Evolutionary conservation across 1,140 invertebrate genomes (phyloP).

Genomic region (Zaprionus ghesquierei): DNA sequence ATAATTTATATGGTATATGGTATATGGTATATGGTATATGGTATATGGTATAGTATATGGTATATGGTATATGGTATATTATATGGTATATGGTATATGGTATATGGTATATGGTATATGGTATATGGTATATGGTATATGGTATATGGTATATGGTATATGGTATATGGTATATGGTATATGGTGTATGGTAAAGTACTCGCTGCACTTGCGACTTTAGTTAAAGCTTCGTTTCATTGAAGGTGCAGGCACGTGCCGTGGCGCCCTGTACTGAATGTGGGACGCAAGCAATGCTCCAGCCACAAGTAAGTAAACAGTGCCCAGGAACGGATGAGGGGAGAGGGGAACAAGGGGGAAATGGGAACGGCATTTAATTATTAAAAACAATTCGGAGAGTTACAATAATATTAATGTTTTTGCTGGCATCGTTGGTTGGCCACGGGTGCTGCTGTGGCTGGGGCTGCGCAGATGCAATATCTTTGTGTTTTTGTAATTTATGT

Average conservation of each 20-base stretch:
- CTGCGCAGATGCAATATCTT: not conserved
- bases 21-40: too few species aligned
- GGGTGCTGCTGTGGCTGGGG: not conserved
- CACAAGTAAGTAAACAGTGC: not conserved
- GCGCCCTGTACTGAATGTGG: not conserved
- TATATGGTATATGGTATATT: too few species aligned
- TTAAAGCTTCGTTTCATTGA: not conserved
- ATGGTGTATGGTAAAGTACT: not conserved
- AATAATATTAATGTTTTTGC: slow-evolving; percentile 4
- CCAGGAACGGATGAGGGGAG: not conserved
- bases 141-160: too few species aligned
- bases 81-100: too few species aligned
- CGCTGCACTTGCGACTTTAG: not conserved
- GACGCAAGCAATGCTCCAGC: not conserved
- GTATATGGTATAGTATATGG: too few species aligned
- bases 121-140: too few species aligned
- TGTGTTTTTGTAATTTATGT: slow-evolving; percentile 42
- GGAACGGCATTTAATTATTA: slow-evolving; percentile 57
- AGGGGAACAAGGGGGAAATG: not conserved
- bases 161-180: too few species aligned
- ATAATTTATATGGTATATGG: too few species aligned
- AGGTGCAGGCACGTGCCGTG: not conserved
- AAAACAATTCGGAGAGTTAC: slow-evolving; percentile 42
- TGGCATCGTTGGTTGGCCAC: not conserved
- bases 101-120: too few species aligned